Base-by-base conservation (phyloP, 2,888 invertebrate species). In the Dorcus parallelipipedus region DNA sequence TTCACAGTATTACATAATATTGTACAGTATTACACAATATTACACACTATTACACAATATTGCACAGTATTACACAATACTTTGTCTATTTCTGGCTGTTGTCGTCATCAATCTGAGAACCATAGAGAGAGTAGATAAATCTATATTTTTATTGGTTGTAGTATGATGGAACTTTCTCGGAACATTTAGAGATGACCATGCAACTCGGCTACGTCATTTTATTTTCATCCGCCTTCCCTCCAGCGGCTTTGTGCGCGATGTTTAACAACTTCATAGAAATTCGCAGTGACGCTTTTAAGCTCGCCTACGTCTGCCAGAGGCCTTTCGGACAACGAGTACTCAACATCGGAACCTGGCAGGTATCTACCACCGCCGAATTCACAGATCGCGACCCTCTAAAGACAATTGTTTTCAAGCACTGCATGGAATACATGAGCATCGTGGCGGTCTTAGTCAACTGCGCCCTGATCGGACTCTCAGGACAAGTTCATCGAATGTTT, bases 161-260 rank as follows among this genome's bases (percentile, higher is more conserved):
- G 95, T 97, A 95, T 78, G 94, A 95, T 64, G 95, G 95, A 60
- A 95, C 97, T 0, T 94, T 96, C 80, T 92, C 95, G 38, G 97
- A 97, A 76, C 96, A 96, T 78, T 82, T 97, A 54, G 97, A 97
- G 80, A 96, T 98, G 94, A 86, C 96, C 64, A 95, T 97, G n/a
- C 97, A 97, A 79, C 88, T 97, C 72, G 97, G 97, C 39, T 97
- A 98, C 80, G 97, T 98, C 64, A 93, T 96, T 60, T 82, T 98
- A 54, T 98, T 98, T 80, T 97, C 97, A 3, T 92, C 95, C 0
- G 96, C 97, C 6, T 98, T 97, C 79, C 97, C 97, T 0, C 81
- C 96, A 71, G 97, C 97, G 1, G 97, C 93, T 0, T 76, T 95
- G 47, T 97, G 95, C 75, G 96, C 97, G 26, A 81, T 97, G 54